These are phyloP conservation scores for Chirona hameri DNA, from an alignment of 2,888 invertebrate genomes.

Conservation along the genomic window DNA sequence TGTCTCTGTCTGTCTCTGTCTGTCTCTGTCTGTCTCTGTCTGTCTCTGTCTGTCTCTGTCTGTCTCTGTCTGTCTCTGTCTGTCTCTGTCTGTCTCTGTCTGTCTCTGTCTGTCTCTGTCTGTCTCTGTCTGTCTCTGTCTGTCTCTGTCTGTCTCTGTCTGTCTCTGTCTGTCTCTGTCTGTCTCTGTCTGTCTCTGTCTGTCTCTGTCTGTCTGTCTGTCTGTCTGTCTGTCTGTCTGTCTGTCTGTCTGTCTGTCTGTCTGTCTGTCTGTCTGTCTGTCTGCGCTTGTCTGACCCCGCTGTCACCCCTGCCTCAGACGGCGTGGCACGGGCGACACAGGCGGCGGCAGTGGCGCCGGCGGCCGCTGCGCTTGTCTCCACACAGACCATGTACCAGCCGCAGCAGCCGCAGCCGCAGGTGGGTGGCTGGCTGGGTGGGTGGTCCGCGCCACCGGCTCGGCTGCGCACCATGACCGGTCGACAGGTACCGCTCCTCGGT, in stretches of 20 bases:
- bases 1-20: no score
- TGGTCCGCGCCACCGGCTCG: no score
- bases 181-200: neutral
- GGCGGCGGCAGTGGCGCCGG: neutral
- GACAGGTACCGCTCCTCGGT: no score
- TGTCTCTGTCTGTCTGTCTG: neutral
- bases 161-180: no score
- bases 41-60: neutral
- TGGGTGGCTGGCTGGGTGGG: neutral
- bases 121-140: neutral
- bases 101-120: neutral
- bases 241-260: neutral
- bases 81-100: neutral
- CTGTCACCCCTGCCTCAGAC: neutral
- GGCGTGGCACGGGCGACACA: neutral
- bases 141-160: no score
- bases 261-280: neutral
- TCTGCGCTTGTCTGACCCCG: neutral
- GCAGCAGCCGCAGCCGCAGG: neutral
- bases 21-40: no score
- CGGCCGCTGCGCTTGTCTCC: neutral
- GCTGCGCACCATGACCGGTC: no score
- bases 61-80: neutral
- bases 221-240: neutral
- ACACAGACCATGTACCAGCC: conserved; percentile 11